phyloP scores from a whole-genome alignment of 2,888 invertebrate species.

The Ophioninae sp. region DNA sequence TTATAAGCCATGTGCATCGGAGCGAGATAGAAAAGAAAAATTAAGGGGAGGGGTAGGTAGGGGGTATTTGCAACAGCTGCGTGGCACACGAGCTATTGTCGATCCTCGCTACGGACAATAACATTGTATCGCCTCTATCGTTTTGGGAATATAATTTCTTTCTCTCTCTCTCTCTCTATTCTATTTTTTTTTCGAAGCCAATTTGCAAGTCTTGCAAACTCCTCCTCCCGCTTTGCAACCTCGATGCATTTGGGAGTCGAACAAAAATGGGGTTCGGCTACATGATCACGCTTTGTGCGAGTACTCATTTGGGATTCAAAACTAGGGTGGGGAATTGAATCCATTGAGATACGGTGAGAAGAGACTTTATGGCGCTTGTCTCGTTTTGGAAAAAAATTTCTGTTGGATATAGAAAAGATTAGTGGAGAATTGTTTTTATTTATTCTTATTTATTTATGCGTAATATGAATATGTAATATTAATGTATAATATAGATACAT shows the following conservation, averaged over 20 bases:
- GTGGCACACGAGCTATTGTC: slow-evolving; percentile 65
- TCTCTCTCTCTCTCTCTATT: slow-evolving; percentile 44
- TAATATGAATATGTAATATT: no score
- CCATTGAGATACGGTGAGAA: neutral
- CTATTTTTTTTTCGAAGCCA: slow-evolving; percentile 51
- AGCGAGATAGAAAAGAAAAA: slow-evolving; percentile 45
- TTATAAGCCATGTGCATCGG: slow-evolving; percentile 14
- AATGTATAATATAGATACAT: no score
- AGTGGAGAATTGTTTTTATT: no score
- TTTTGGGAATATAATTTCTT: slow-evolving; percentile 55
- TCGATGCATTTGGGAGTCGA: slow-evolving; percentile 10
- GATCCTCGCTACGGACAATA: slow-evolving; percentile 60
- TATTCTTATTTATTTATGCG: no score
- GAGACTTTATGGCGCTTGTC: no score
- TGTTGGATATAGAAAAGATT: no score
- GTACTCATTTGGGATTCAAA: slow-evolving; percentile 50
- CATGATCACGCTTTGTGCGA: neutral
- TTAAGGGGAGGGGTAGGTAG: slow-evolving; percentile 29
- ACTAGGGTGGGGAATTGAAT: slow-evolving; percentile 29
- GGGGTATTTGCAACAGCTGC: slow-evolving; percentile 64
- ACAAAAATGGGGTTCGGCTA: slow-evolving; percentile 24
- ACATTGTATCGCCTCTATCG: slow-evolving; percentile 60
- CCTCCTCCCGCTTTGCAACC: neutral
- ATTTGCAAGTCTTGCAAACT: slow-evolving; percentile 55
- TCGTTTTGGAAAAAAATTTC: no score